Base-by-base conservation (phyloP, 2,888 invertebrate species). In the Mantis religiosa region DNA sequence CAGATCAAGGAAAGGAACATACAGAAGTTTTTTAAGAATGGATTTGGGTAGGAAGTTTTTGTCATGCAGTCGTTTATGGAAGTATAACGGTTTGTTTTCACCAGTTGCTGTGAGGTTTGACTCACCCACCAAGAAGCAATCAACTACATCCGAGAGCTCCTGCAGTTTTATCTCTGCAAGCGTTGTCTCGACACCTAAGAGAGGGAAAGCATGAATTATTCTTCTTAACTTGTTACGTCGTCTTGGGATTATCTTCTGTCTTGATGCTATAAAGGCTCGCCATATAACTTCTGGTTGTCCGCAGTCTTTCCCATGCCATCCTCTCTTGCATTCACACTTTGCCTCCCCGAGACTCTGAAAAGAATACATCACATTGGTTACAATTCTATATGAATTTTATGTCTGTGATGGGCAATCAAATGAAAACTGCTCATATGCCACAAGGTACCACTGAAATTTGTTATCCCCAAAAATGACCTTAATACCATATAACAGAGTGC, bases 281-380 rank as follows among this genome's bases (percentile, higher is more conserved):
- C 96, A 96, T 25, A 95, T 94, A 15, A 96, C 95, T 92, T 96
- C 96, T 6, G 96, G 95, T 91, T 95, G 95, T 1, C 95, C 95
- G 91, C 96, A 96, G 91, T 96, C 95, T 14, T 93, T 93, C 2
- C 96, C 95, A 92, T 96, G 96, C 95, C 95, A 96, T 54, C 95
- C 95, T n/a, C 93, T 93, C 88, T 93, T 92, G 91, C 96, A 96
- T 27, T 93, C 92, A 91, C 96, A 96, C 91, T 87, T 89, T n/a
- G 81, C 85, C 1, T 81, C 93, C 93, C 89, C 89, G 92, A 92
- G 88, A 92, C 91, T 47, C 28, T 47, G 34, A 71, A 27, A 12
- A 86, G 12, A 41, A 41, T 12, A 12, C 12, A 41, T 12, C 0
- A 41, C 2, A 41, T 41, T 1, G 12, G 41, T 41, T 12, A 41